A percentile compares a stretch with the other conserved stretches of the same genome.
Conservation (phyloP, 2,888 invertebrate genomes). For the Noctua janthina region DNA sequence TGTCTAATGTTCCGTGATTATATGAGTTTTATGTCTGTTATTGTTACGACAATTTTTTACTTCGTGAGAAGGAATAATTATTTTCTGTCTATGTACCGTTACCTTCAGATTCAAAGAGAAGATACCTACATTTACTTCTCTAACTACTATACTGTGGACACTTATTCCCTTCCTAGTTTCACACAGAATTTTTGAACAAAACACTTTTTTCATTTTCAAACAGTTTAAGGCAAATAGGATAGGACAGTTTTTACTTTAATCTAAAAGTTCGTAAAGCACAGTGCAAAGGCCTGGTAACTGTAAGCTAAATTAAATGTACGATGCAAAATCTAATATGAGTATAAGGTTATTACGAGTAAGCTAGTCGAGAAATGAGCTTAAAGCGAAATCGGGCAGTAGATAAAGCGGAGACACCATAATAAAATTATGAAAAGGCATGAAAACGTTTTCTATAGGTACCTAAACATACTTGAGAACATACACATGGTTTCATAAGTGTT, state of each 20-base stretch:
- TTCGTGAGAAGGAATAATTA: background rate
- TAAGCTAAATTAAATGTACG: background rate
- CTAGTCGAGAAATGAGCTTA: background rate
- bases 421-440: slow-evolving; percentile 12
- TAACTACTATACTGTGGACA: background rate
- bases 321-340: background rate
- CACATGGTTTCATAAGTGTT: slow-evolving; percentile 21
- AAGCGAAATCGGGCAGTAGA: background rate
- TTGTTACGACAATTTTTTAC: slow-evolving; percentile 30
- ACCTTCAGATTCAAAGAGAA: too few species aligned
- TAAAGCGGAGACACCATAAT: background rate
- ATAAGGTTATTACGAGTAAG: background rate
- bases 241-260: background rate
- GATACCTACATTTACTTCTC: too few species aligned
- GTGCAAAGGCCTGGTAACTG: background rate
- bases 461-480: slow-evolving; percentile 13
- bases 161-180: background rate
- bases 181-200: background rate
- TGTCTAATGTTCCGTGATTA: slow-evolving; percentile 43
- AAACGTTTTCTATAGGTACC: background rate
- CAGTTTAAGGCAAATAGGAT: background rate
- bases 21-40: slow-evolving; percentile 28
- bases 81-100: background rate
- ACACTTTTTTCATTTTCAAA: background rate
- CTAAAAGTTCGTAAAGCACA: background rate